Evolutionary conservation across 2,888 invertebrate species (phyloP), one percentile per base, ranked within the genome.

Genomic region (Tiphia femorata): DNA sequence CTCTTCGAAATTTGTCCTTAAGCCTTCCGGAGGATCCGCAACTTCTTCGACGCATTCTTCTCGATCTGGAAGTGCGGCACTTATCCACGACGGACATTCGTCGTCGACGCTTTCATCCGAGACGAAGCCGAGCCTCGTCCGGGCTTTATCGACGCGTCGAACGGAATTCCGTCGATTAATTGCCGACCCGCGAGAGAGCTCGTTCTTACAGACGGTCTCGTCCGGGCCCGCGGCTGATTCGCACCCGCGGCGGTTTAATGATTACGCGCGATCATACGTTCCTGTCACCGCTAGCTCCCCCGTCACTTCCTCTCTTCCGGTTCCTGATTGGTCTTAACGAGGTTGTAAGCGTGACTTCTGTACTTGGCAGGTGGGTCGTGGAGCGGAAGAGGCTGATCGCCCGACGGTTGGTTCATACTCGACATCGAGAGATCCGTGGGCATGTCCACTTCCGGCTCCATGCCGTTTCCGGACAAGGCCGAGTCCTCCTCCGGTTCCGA

Each of bases 361-460:
- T 82, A 83, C 64, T 83, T 83, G 21, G 79, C 78, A 14, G 83
- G 83, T 42, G 83, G 83, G 64, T 83, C 83, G 61, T 72, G 78
- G 23, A 66, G 65, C 41, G 64, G 72, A n/a, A 73, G 59, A 25
- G 75, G 75, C 44, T 53, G 79, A 17, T 25, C 20, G 23, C n/a
- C 55, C 58, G 75, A 61, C 20, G 76, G 75, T 38, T 79, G 78
- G 66, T 72, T 82, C 81, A 82, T 79, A 49, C 78, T 81, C 21
- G 83, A 78, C 82, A 83, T 83, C 50, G 82, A 83, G 19, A 83
- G 77, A 67, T 83, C 82, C 38, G 83, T 83, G 38, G 84, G 83
- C 77, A 84, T 81, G 57, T 83, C 83, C 49, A 77, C 73, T 67
- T 82, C 82, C 50, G 81, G 77, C 49, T 83, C 83, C 33, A 78